Base-by-base conservation (phyloP, 2,113 vertebrate species). In the Dasyprocta punctata region DNA sequence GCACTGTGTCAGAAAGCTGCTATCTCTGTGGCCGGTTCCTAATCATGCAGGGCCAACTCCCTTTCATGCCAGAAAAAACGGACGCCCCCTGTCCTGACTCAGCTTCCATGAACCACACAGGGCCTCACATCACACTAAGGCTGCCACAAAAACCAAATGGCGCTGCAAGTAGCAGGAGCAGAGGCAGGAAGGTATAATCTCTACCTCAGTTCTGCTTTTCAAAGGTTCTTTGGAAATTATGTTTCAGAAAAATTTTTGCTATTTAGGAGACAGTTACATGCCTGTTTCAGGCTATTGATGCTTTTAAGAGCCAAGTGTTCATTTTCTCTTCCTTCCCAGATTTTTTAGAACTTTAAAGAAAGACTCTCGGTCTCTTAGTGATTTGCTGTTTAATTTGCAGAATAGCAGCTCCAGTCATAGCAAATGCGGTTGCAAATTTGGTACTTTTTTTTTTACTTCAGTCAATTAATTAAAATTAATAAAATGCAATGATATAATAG, bases 21-120 rank as follows among this genome's bases (percentile, higher is more conserved):
- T 80, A n/a, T 24, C 52, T 38, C 83, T 58, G 36, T 26, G 24
- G 11, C 14, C 49, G 58, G 36, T 6, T 26, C 56, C 52, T 30
- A 82, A 33, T 14, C 28, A 10, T 16, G 13, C 22, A 24, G 60
- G 7, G 9, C 16, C 58, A 60, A 2, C n/a, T 69, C 7, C 73
- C 38, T 58, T 33, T 28, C 19, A 5, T 44, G 41, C 38, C 80
- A 47, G 56, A n/a, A 77, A 67, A 86, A 67, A 26, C 11, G 30
- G 13, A 24, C 24, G 19, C 2, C 11, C 41, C 4, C 3, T 0
- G 1, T n/a, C 38, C 22, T 86, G 30, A 36, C 92, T 69, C 28
- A 49, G 17, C 33, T 10, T 1, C 16, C 26, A 14, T 5, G 19
- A 38, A 30, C 20, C 44, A 38, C 4, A 4, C 2, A 0, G 10